A percentile compares a stretch with the other conserved stretches of the same genome.
Evolutionary conservation across 2,113 vertebrate genomes (phyloP).

Genomic region (Talpa occidentalis): DNA sequence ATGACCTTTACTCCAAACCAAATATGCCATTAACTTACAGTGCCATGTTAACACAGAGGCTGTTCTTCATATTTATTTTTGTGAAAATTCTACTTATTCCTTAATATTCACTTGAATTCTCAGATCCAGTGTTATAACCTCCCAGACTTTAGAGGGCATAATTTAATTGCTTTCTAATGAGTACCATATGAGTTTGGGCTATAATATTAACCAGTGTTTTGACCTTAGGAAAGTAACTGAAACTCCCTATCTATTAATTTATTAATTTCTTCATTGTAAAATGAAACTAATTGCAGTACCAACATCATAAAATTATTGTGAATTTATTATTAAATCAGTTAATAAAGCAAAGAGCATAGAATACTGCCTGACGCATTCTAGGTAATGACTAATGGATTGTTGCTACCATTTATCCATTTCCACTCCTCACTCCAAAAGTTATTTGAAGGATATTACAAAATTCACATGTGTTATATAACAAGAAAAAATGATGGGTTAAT

Average conservation of each 20-base stretch:
- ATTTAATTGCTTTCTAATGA: neutral
- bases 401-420: neutral
- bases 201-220: neutral
- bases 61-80: neutral
- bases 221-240: neutral
- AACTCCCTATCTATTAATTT: neutral
- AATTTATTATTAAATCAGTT: neutral
- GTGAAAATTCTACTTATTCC: constrained; percentile 27
- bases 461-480: neutral
- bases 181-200: neutral
- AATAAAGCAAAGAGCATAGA: neutral
- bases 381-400: neutral
- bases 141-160: neutral
- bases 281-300: neutral
- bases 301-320: neutral
- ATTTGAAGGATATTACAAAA: neutral
- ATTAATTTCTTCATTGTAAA: neutral
- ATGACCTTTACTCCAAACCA: neutral
- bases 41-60: neutral
- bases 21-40: neutral
- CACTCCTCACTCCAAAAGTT: neutral
- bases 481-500: neutral
- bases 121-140: neutral
- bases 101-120: neutral
- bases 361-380: neutral